phyloP scores from a whole-genome alignment of 2,888 invertebrate genomes.

The Drosophila cognata region DNA sequence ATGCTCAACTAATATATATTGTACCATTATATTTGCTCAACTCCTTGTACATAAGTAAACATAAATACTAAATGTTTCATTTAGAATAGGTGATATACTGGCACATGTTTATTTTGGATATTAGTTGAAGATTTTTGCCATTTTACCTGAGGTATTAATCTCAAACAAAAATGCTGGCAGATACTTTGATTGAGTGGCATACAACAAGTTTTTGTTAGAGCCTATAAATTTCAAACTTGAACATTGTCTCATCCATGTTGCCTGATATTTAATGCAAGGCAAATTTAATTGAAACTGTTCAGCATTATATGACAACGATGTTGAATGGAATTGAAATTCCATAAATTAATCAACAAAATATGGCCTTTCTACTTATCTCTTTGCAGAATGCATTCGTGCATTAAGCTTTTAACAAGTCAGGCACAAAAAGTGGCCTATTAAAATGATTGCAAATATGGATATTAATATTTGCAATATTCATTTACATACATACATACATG shows the following conservation, averaged over 20 bases:
- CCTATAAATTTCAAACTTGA: neutral
- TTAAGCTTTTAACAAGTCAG: conserved; percentile 52
- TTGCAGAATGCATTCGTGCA: conserved; percentile 53
- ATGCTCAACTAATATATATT: conserved; percentile 18
- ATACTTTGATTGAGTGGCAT: neutral
- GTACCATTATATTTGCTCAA: conserved; percentile 25
- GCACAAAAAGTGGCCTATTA: conserved; percentile 67
- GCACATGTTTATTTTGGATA: conserved; percentile 24
- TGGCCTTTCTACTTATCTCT: conserved; percentile 16
- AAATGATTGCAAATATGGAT: conserved; percentile 65
- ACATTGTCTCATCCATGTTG: neutral
- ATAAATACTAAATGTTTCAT: conserved; percentile 50
- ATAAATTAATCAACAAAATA: conserved; percentile 55
- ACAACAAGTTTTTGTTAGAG: neutral
- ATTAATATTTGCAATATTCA: conserved; percentile 3
- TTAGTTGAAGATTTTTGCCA: conserved; percentile 9
- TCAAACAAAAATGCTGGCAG: neutral
- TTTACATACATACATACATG: conserved; percentile 6
- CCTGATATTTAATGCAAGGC: conserved; percentile 19
- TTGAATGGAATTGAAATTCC: conserved; percentile 30
- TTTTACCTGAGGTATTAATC: neutral
- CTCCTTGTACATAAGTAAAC: neutral
- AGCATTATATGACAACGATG: conserved; percentile 27
- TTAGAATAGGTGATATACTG: conserved; percentile 58
- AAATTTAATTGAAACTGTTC: conserved; percentile 47